Evolutionary conservation across 1,140 invertebrate genomes (phyloP).

Genomic region (Nasonia vitripennis): DNA sequence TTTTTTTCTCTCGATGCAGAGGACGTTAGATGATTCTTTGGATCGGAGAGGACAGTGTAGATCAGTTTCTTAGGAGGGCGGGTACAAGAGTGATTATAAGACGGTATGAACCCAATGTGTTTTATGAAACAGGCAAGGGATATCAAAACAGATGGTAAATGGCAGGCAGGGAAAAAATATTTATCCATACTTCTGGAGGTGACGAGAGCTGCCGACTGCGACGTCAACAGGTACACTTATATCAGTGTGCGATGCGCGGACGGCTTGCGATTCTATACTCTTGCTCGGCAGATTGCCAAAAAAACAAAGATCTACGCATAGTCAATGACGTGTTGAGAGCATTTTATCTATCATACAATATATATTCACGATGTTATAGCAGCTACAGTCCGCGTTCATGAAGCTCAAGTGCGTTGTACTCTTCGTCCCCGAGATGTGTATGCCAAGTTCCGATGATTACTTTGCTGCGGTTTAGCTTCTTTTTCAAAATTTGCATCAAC

Average conservation of each 20-base stretch:
- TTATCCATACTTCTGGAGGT: background rate
- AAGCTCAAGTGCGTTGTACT: background rate
- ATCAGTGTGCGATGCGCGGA: background rate
- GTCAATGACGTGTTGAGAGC: slow-evolving; percentile 1
- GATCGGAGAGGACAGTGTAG: no score
- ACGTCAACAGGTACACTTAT: no score
- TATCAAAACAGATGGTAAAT: no score
- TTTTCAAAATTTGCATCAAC: background rate
- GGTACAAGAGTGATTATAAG: no score
- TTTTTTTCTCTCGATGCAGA: no score
- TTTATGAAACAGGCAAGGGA: no score
- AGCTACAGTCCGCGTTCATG: background rate
- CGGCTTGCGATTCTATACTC: background rate
- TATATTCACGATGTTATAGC: background rate
- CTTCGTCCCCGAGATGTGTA: background rate
- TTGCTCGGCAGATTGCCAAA: background rate
- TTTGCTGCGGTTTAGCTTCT: no score
- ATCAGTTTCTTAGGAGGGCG: no score
- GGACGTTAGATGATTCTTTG: no score
- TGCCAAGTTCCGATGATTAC: no score
- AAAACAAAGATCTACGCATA: slow-evolving; percentile 8
- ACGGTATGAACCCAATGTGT: no score
- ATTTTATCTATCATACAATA: background rate
- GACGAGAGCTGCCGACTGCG: background rate
- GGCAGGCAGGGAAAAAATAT: no score